A percentile compares a stretch with the other conserved stretches of the same genome.
These are phyloP conservation scores for Ailurus styani DNA, from an alignment of 2,113 vertebrate species.

Conservation along the genomic window DNA sequence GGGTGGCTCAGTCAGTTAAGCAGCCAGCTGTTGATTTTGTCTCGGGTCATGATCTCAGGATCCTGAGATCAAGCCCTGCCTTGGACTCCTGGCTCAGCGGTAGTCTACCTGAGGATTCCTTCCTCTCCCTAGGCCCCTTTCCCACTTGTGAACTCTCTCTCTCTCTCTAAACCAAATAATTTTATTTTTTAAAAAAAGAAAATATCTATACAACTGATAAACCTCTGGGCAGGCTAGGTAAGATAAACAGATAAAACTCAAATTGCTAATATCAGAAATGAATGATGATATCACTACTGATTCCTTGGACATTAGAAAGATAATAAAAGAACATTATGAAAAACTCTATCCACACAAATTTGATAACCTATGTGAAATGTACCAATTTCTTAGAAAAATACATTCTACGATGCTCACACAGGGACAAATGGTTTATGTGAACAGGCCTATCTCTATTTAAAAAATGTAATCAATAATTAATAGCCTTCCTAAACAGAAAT, in stretches of 20 bases:
- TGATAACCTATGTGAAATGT: neutral
- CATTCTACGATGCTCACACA: neutral
- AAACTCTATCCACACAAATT: neutral
- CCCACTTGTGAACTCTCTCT: too few species aligned
- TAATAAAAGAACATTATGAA: neutral
- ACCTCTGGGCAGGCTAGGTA: neutral
- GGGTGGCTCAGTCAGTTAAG: neutral
- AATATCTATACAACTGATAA: neutral
- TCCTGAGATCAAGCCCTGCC: too few species aligned
- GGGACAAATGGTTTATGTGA: neutral
- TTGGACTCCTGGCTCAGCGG: too few species aligned
- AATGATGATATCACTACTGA: neutral
- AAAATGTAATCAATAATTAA: neutral
- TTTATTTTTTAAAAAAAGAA: neutral
- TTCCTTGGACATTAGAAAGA: neutral
- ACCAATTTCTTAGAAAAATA: too few species aligned
- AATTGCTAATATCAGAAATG: neutral
- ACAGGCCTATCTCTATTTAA: neutral
- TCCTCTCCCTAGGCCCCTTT: too few species aligned
- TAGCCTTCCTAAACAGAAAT: neutral
- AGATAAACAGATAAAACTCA: neutral
- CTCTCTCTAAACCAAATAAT: neutral
- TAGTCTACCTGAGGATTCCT: too few species aligned
- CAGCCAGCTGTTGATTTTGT: neutral
- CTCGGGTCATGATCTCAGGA: too few species aligned